Base-by-base conservation (phyloP, 2,888 invertebrate genomes). In the Athalia cordata region DNA sequence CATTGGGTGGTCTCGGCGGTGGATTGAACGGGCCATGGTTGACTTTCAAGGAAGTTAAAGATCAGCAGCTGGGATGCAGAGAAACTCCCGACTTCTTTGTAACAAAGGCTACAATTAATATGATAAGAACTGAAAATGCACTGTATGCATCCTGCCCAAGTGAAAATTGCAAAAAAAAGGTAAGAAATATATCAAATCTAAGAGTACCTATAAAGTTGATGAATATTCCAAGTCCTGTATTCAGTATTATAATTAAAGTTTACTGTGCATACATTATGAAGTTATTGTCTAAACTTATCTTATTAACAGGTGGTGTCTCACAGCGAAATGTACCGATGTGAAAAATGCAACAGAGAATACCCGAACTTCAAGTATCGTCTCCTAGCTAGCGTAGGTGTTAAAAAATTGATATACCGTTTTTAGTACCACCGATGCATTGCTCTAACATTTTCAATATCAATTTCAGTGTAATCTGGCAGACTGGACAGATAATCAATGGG, bases 141-240 rank as follows among this genome's bases (percentile, higher is more conserved):
- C 91, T 97, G 77, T 99, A 99, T 91, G 96, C 96, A 91, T 96
- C 99, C 0, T 99, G 99, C 84, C 96, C 98, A 0, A 93, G 93
- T 72, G 93, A 95, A 1, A 94, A 94, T 75, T 99, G 99, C 90
- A 98, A 98, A 89, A 99, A 99, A 91, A 99, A 99, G 90, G 92
- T 91, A 81, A 76, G 64, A 74, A 64, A 15, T 9, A 47, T 50
- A 68, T 67, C 13, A 52, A 55, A 62, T 13, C 45, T 15, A 1
- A 67, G n/a, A 62, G 79, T 62, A n/a, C 29, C 29, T 29, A 29
- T 29, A 2, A 1, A 29, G 1, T 29, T 29, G 29, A 1, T 29
- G 11, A 52, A 11, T 76, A 45, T 57, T 7, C 29, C 9, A n/a
- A 65, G 47, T n/a, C 13, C n/a, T 8, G 29, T 5, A 55, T 55